phyloP scores from a whole-genome alignment of 2,113 vertebrate species.

The Acinonyx jubatus region DNA sequence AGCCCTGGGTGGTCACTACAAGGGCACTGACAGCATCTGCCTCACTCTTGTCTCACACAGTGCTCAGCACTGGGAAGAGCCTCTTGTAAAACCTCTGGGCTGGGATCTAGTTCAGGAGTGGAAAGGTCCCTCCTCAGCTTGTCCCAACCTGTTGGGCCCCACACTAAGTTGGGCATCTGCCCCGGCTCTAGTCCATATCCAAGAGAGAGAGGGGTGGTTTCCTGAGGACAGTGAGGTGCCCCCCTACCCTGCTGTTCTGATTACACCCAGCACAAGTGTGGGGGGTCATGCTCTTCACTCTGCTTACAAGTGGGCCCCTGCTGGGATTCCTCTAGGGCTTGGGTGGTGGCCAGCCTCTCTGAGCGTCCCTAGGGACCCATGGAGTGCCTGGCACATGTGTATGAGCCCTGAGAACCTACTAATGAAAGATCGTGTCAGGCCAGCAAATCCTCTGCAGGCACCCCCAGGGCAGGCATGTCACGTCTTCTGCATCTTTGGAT shows the following conservation, averaged over 20 bases:
- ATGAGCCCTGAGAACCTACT: background rate
- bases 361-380: background rate
- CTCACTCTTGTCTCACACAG: too few species aligned
- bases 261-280: background rate
- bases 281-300: background rate
- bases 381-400: background rate
- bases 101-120: too few species aligned
- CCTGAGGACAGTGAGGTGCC: background rate
- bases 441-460: too few species aligned
- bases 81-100: too few species aligned
- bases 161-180: background rate
- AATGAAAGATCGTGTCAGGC: too few species aligned
- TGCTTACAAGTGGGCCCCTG: background rate
- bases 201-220: background rate
- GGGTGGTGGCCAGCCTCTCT: background rate
- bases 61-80: too few species aligned
- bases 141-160: background rate
- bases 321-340: background rate
- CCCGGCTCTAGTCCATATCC: background rate
- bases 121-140: background rate
- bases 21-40: too few species aligned
- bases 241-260: background rate
- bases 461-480: too few species aligned
- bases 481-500: background rate
- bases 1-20: too few species aligned